Evolutionary conservation across 2,888 invertebrate species (phyloP).

Genomic region (Parapristionchus giblindavisi): DNA sequence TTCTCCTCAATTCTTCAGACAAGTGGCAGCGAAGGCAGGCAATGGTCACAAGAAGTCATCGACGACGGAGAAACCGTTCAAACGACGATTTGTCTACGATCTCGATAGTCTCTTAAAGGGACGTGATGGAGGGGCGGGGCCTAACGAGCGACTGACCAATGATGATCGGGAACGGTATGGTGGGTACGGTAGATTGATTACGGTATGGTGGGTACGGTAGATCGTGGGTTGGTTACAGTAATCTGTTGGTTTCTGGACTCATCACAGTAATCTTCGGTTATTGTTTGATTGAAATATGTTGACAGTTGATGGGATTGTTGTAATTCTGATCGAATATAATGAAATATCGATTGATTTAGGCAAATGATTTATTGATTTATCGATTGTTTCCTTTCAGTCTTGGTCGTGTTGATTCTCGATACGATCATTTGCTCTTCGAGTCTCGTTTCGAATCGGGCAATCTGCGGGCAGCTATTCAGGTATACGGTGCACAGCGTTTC

Average conservation of each 20-base stretch:
- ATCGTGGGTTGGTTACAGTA: not conserved
- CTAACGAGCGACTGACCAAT: conserved; percentile 19
- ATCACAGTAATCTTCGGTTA: too few species aligned
- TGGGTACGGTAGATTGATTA: not conserved
- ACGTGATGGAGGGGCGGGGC: conserved; percentile 5
- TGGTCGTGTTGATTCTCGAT: conserved; percentile 47
- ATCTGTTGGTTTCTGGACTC: too few species aligned
- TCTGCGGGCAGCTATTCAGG: conserved; percentile 83
- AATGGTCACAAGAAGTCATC: too few species aligned
- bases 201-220: not conserved
- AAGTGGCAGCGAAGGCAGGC: not conserved
- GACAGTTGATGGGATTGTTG: too few species aligned
- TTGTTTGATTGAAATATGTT: too few species aligned
- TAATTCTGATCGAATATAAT: too few species aligned
- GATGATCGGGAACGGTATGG: conserved; percentile 7
- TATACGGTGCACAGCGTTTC: conserved; percentile 64
- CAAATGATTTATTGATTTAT: too few species aligned
- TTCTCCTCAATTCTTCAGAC: not conserved
- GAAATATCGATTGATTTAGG: not conserved
- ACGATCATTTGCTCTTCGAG: conserved; percentile 78
- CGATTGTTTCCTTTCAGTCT: conserved; percentile 34
- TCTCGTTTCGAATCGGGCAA: conserved; percentile 88
- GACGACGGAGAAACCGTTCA: too few species aligned
- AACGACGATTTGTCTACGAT: conserved; percentile 79
- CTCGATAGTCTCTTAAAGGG: conserved; percentile 75